phyloP scores from a whole-genome alignment of 2,888 invertebrate species.

The Pristionchus japonicus region DNA sequence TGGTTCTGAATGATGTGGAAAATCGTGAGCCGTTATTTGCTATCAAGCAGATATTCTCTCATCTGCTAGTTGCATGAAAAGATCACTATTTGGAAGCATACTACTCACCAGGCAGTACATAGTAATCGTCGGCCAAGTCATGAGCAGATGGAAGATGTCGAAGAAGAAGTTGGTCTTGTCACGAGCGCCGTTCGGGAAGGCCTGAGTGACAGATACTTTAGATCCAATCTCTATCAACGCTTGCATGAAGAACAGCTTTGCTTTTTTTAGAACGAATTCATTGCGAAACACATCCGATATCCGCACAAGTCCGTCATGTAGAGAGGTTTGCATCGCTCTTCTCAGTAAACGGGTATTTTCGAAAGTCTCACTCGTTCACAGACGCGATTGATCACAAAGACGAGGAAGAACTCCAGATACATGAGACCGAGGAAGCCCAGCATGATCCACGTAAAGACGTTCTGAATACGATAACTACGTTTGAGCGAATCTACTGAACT shows the following conservation, averaged over 20 bases:
- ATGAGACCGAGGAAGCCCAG: conserved; percentile 65
- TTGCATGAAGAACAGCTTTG: too few relatives aligned
- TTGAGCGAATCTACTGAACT: too few relatives aligned
- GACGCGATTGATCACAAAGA: conserved; percentile 63
- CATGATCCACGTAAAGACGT: conserved; percentile 66
- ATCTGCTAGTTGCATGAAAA: too few relatives aligned
- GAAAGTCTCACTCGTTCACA: conserved; percentile 61
- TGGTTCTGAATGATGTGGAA: not conserved
- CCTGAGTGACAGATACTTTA: conserved; percentile 50
- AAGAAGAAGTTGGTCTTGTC: conserved; percentile 68
- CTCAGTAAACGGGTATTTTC: not conserved
- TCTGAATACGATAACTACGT: conserved; percentile 47
- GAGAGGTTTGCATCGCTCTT: too few relatives aligned
- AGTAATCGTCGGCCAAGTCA: conserved; percentile 68
- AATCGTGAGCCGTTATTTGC: too few relatives aligned
- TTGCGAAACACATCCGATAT: too few relatives aligned
- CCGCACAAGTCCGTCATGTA: too few relatives aligned
- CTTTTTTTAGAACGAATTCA: too few relatives aligned
- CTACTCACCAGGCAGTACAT: conserved; percentile 61
- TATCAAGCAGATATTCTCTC: not conserved
- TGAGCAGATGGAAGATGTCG: conserved; percentile 67
- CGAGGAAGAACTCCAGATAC: conserved; percentile 67
- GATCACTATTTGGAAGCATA: too few relatives aligned
- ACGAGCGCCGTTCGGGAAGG: conserved; percentile 63
- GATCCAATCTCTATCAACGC: too few relatives aligned